Evolutionary conservation across 1,140 invertebrate genomes (phyloP).

Genomic region (Laupala kohalensis): DNA sequence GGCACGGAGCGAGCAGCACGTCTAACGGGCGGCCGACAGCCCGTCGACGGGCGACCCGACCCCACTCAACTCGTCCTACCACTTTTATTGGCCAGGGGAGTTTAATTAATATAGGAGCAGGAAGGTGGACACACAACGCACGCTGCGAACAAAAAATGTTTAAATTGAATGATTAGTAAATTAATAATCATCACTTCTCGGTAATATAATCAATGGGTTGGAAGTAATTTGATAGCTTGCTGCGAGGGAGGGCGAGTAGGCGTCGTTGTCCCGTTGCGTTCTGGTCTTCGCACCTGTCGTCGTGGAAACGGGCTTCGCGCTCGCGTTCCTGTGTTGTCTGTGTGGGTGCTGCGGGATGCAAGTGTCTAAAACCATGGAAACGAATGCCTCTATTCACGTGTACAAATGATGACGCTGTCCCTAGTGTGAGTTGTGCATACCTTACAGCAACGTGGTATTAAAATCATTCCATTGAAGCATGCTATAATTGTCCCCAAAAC

Average conservation of each 20-base stretch:
- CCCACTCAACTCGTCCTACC: background rate
- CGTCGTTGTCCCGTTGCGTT: background rate
- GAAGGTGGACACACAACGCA: background rate
- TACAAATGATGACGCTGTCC: no score
- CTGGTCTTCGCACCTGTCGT: background rate
- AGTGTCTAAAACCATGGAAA: no score
- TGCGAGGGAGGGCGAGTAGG: no score
- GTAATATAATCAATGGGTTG: background rate
- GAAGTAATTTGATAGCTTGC: background rate
- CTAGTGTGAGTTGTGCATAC: no score
- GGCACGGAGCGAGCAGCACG: no score
- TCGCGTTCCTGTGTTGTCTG: no score
- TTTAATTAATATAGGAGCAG: background rate
- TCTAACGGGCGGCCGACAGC: background rate
- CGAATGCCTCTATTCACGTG: no score
- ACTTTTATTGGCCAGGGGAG: background rate
- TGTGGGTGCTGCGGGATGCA: no score
- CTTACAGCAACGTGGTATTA: no score
- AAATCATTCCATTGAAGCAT: no score
- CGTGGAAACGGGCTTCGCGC: background rate
- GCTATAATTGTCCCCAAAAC: no score
- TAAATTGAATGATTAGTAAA: background rate
- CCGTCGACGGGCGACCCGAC: background rate
- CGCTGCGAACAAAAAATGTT: background rate
- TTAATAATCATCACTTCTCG: background rate